Percentiles rank a stretch among this genome's conserved stretches.
Evolutionary conservation across 2,797 vertebrate genomes (phyloP).

Genomic region (Pipistrellus pipistrellus): DNA sequence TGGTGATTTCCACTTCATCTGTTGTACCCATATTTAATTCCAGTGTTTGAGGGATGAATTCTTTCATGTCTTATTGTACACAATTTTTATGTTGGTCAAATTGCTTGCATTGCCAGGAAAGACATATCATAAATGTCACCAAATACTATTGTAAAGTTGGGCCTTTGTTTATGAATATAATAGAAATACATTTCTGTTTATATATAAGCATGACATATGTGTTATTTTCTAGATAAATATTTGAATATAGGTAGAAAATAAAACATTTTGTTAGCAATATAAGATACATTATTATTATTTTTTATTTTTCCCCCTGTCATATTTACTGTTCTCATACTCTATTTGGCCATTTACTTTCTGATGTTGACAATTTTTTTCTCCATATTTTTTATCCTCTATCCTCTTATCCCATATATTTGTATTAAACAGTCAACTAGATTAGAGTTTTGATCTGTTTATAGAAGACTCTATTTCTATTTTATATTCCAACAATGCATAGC

Average conservation of each 20-base stretch:
- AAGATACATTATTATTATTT: background rate
- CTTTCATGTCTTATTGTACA: background rate
- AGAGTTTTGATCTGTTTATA: background rate
- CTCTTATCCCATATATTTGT: background rate
- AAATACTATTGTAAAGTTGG: background rate
- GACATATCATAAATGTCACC: background rate
- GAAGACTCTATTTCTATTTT: background rate
- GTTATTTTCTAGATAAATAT: background rate
- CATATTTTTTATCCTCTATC: background rate
- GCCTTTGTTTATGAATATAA: background rate
- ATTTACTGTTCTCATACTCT: background rate
- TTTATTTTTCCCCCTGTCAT: background rate
- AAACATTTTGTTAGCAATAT: background rate
- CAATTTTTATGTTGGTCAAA: background rate
- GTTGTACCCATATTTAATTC: background rate
- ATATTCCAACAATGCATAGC: background rate
- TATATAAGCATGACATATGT: background rate
- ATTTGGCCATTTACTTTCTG: background rate
- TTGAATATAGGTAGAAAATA: background rate
- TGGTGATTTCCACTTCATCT: background rate
- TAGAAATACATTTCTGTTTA: background rate
- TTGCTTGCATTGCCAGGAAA: background rate
- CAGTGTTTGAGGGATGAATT: background rate
- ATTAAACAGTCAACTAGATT: background rate
- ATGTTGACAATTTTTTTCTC: background rate